A percentile compares a stretch with the other conserved stretches of the same genome.
Evolutionary conservation across 2,113 vertebrate species (phyloP).

Genomic region (Brachyhypopomus occidentalis): DNA sequence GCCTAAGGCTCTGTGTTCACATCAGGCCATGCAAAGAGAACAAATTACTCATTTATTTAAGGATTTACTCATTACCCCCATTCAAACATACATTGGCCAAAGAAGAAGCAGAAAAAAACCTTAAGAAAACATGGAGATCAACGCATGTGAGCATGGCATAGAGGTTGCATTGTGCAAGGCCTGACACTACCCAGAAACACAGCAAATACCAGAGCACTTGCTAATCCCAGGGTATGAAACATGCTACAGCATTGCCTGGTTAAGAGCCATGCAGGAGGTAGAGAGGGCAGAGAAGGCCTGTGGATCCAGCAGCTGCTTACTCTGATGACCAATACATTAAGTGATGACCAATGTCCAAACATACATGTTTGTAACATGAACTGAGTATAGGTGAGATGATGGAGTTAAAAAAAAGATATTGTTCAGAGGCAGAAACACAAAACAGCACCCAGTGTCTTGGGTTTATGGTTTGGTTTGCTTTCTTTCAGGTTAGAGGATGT

Average conservation of each 20-base stretch:
- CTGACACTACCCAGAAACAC: conserved; percentile 31
- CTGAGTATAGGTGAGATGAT: neutral
- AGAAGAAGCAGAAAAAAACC: conserved; percentile 2
- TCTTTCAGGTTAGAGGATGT: no score
- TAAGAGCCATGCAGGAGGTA: neutral
- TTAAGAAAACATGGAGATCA: neutral
- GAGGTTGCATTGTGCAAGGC: conserved; percentile 14
- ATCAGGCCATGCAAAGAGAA: conserved; percentile 5
- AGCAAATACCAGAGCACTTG: conserved; percentile 38
- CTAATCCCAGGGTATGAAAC: neutral
- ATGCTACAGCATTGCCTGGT: neutral
- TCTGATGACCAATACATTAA: neutral
- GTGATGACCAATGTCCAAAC: conserved; percentile 6
- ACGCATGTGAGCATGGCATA: conserved; percentile 3
- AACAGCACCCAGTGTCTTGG: no score
- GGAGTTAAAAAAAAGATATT: neutral
- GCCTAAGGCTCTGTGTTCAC: neutral
- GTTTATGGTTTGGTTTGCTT: no score
- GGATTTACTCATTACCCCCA: conserved; percentile 53
- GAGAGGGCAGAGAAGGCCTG: neutral
- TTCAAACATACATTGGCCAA: conserved; percentile 48
- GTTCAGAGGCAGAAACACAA: neutral
- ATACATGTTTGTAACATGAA: neutral
- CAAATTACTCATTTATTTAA: conserved; percentile 56
- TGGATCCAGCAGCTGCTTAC: neutral